Evolutionary conservation across 2,113 vertebrate genomes (phyloP), one percentile per base, ranked within the genome.

Genomic region (Zosterops borbonicus): DNA sequence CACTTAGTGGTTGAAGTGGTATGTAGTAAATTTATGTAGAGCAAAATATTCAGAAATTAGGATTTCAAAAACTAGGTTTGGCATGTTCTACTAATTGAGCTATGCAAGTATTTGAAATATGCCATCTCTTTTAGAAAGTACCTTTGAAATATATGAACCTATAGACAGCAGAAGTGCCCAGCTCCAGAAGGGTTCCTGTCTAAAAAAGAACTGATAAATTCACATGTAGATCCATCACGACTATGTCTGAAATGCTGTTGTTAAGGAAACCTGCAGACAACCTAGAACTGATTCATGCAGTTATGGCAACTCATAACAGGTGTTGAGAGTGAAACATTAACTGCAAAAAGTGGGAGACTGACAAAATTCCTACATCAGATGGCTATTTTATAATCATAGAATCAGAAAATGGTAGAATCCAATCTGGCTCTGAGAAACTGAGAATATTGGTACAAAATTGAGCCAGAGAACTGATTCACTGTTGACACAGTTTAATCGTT

Each of bases 241-340:
- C 39, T 77, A 1, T 62, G 13, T 62, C 69, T 79, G 62, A 89
- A 85, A 82, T 60, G 20, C 31, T 47, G 44, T 55, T 75, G 77
- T 87, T 92, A 87, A 79, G 70, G 62, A 91, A 95, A 93, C 44
- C 44, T 84, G 62, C 79, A 93, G 78, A 73, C 44, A 84, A 12
- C 14, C 11, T 14, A 53, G 67, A 19, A 49, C 44, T 65, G 62
- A 44, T 79, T 67, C 44, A 44, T 79, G 79, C 70, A 82, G 47
- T 52, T 85, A 62, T 60, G 27, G 31, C 69, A 89, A 79, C 44
- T 49, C 47, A 31, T 73, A 73, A 47, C 47, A 87, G 60, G 47
- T 52, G n/a, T 33, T 78, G 49, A 67, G 49, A 87, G 41, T 56
- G 41, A 84, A 95, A 87, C 18, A 21, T 65, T 60, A 62, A 79